A percentile compares a stretch with the other conserved stretches of the same genome.
phyloP scores from a whole-genome alignment of 2,797 vertebrate species.

The Paedocypris micromegethes region DNA sequence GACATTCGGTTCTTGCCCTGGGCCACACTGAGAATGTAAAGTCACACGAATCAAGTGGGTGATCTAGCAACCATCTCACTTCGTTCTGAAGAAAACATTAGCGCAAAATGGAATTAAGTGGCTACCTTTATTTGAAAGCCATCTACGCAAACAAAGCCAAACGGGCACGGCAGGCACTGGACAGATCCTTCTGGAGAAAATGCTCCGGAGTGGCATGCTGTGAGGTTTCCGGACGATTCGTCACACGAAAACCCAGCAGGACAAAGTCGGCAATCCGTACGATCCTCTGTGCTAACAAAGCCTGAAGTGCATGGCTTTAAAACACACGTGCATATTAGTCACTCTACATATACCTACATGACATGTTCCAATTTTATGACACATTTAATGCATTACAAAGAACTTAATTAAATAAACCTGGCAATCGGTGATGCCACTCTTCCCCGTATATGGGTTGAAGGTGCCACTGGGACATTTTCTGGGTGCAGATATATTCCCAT shows the following conservation, averaged over 20 bases:
- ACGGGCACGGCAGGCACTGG: conserved; percentile 70
- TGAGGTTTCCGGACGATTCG: conserved; percentile 52
- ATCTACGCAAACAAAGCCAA: conserved; percentile 66
- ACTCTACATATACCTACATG: too few species aligned
- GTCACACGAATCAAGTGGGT: not conserved
- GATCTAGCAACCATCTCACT: too few species aligned
- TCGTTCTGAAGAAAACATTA: too few species aligned
- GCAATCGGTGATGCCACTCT: conserved; percentile 62
- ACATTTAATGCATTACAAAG: not conserved
- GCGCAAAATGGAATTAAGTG: not conserved
- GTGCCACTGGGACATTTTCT: conserved; percentile 70
- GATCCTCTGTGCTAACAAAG: conserved; percentile 72
- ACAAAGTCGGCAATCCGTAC: conserved; percentile 71
- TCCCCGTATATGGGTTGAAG: conserved; percentile 67
- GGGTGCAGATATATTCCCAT: conserved; percentile 65
- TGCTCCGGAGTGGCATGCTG: conserved; percentile 68
- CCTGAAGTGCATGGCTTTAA: conserved; percentile 73
- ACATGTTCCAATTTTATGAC: too few species aligned
- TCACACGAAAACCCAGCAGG: conserved; percentile 76
- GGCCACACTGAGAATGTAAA: conserved; percentile 57
- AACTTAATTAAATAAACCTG: conserved; percentile 62
- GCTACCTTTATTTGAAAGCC: conserved; percentile 70
- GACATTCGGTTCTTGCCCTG: conserved; percentile 67
- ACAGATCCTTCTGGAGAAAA: conserved; percentile 74
- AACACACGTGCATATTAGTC: conserved; percentile 14